phyloP scores from a whole-genome alignment of 1,140 invertebrate genomes.

The Plutomurus gul region DNA sequence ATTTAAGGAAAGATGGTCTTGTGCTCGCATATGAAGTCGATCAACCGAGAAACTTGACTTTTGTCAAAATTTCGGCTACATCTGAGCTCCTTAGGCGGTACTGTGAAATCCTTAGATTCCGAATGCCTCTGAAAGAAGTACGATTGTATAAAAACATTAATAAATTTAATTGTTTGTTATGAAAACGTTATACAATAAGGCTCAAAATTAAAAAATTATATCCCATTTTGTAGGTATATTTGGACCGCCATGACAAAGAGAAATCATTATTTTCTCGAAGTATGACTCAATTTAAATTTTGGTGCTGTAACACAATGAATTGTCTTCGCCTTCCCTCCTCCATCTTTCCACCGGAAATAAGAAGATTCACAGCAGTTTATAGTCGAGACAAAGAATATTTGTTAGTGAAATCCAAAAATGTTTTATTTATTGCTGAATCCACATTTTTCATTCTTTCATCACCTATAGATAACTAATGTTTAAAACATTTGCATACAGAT shows the following conservation, averaged over 20 bases:
- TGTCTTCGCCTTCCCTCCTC: slow-evolving; percentile 68
- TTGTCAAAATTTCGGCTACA: slow-evolving; percentile 82
- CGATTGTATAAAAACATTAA: too few species aligned
- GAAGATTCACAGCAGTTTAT: slow-evolving; percentile 76
- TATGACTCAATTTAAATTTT: too few species aligned
- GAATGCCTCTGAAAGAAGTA: slow-evolving; percentile 92
- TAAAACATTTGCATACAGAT: slow-evolving; percentile 63
- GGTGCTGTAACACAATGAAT: slow-evolving; percentile 65
- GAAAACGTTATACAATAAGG: too few species aligned
- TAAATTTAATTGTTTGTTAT: too few species aligned
- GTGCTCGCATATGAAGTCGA: slow-evolving; percentile 55
- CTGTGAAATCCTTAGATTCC: slow-evolving; percentile 88
- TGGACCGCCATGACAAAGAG: too few species aligned
- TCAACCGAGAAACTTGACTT: slow-evolving; percentile 55
- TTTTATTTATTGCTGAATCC: neutral
- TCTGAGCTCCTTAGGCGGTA: slow-evolving; percentile 82
- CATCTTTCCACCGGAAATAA: slow-evolving; percentile 71
- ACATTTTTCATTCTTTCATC: neutral
- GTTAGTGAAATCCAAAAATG: slow-evolving; percentile 61
- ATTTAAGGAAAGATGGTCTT: slow-evolving; percentile 58
- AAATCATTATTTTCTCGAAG: too few species aligned
- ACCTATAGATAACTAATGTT: neutral
- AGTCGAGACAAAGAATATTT: slow-evolving; percentile 84
- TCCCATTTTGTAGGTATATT: too few species aligned
- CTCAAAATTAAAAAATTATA: too few species aligned